Evolutionary conservation across 92 coral and sea anemone species (phyloP).

Genomic region (Phymanthus crucifer): DNA sequence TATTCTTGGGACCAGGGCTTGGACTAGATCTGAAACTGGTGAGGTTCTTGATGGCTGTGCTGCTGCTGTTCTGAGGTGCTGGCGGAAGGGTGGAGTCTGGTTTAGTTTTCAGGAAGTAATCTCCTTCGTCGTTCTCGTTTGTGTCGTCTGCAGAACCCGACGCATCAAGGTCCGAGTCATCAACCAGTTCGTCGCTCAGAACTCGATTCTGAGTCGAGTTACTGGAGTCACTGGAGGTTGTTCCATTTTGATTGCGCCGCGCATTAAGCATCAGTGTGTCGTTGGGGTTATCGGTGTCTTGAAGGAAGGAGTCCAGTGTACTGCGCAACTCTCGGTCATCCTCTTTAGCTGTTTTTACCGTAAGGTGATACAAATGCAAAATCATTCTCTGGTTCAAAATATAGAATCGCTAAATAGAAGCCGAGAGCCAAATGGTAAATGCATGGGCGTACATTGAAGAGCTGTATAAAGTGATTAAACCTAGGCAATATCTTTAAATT

Average conservation of each 20-base stretch:
- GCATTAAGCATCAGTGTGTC: too few relatives aligned
- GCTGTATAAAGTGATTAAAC: too few relatives aligned
- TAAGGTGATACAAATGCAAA: not conserved
- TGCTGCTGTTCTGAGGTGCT: not conserved
- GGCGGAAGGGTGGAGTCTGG: not conserved
- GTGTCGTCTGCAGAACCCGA: conserved; percentile 15
- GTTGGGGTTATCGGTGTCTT: not conserved
- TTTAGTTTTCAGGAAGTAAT: not conserved
- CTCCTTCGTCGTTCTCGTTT: not conserved
- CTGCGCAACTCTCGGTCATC: conserved; percentile 20
- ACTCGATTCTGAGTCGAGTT: not conserved
- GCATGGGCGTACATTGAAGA: too few relatives aligned
- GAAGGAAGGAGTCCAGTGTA: conserved; percentile 13
- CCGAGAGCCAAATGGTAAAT: too few relatives aligned
- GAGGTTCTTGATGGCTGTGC: not conserved
- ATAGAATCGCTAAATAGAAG: too few relatives aligned
- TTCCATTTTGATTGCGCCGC: not conserved
- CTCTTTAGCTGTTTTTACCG: not conserved
- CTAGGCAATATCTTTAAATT: too few relatives aligned
- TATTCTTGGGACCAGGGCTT: not conserved
- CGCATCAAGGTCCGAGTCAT: conserved; percentile 11
- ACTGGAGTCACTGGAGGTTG: not conserved
- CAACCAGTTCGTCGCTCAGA: conserved; percentile 14
- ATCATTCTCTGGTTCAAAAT: not conserved
- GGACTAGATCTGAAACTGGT: not conserved